Percentiles rank a stretch among this genome's conserved stretches.
phyloP scores from a whole-genome alignment of 2,113 vertebrate genomes.

The Xerus inauris region DNA sequence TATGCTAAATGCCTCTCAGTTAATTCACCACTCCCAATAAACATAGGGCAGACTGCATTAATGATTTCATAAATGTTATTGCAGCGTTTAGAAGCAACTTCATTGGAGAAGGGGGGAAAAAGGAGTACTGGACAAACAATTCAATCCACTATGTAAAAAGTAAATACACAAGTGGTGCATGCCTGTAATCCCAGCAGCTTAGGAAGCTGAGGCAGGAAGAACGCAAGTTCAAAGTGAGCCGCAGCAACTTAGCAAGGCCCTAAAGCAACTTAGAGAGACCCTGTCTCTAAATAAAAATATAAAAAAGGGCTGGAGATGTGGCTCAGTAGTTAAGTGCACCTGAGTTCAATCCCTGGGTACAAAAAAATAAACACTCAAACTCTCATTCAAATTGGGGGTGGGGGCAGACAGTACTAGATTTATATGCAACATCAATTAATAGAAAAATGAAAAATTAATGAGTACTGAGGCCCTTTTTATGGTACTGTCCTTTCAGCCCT shows the following conservation, averaged over 20 bases:
- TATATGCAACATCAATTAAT: neutral
- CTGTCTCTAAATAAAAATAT: no score
- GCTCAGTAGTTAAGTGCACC: no score
- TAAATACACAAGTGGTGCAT: neutral
- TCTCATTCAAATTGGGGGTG: neutral
- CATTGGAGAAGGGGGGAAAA: neutral
- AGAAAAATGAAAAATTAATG: constrained; percentile 51
- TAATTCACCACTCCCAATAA: neutral
- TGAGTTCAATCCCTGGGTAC: no score
- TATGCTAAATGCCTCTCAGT: neutral
- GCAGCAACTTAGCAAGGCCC: no score
- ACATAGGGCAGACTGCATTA: neutral
- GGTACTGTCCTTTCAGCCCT: neutral
- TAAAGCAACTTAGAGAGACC: no score
- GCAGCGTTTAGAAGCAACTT: neutral
- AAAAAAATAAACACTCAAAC: neutral
- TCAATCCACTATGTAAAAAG: neutral
- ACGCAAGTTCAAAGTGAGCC: no score
- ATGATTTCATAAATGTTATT: neutral
- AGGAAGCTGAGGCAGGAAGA: no score
- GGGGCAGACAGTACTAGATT: neutral
- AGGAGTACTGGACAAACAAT: neutral
- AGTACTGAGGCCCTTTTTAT: neutral
- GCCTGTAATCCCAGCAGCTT: no score
- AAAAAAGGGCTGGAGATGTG: no score